Conservation (phyloP, 2,888 invertebrate species). For the Gnatocerus cornutus region DNA sequence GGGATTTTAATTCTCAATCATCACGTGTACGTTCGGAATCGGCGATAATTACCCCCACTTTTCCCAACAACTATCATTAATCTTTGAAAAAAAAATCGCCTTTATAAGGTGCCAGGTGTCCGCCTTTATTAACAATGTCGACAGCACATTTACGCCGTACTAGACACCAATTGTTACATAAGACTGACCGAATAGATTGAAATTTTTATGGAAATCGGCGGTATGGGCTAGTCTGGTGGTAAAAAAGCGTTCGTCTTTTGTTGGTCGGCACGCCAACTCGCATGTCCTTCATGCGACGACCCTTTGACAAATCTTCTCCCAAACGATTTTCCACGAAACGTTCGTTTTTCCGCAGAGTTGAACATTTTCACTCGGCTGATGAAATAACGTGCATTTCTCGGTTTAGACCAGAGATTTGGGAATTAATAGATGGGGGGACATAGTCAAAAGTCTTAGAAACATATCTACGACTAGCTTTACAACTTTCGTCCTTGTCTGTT, state of each 20-base stretch:
- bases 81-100: constrained; percentile 11
- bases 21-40: constrained; percentile 4
- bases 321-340: constrained; percentile 4
- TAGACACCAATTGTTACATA: constrained; percentile 28
- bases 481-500: too few species aligned
- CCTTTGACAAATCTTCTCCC: constrained; percentile 14
- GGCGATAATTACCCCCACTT: constrained; percentile 5
- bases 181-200: constrained; percentile 21
- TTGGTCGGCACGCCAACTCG: constrained; percentile 28
- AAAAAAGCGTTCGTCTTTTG: constrained; percentile 37
- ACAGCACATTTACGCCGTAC: too few species aligned
- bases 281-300: constrained; percentile 29
- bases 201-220: constrained; percentile 37
- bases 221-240: constrained; percentile 10
- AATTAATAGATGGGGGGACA: too few species aligned
- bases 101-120: constrained; percentile 16
- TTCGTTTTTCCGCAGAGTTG: constrained; percentile 8
- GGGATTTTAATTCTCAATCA: constrained; percentile 6
- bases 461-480: too few species aligned
- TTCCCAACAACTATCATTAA: constrained; percentile 3
- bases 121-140: neutral
- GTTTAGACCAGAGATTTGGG: too few species aligned
- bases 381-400: constrained; percentile 9
- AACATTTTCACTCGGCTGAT: constrained; percentile 3
- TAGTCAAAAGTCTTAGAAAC: too few species aligned